Evolutionary conservation across 2,888 invertebrate species (phyloP).

Genomic region (Venusia cambrica): DNA sequence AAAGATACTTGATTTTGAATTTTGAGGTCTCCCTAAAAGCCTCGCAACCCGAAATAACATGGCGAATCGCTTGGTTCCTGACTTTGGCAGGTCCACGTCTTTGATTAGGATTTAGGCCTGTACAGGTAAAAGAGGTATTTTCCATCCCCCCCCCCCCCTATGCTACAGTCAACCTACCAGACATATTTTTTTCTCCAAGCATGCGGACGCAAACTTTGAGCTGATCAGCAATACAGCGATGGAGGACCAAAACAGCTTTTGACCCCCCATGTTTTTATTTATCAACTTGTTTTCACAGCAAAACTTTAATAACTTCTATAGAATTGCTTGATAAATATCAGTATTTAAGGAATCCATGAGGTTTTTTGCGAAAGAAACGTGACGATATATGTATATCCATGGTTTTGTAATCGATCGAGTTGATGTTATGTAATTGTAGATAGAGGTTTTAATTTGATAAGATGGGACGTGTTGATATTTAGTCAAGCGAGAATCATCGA

Average conservation of each 20-base stretch:
- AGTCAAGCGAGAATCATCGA: too few relatives aligned
- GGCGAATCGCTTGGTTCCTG: too few relatives aligned
- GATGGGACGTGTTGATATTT: slow-evolving; percentile 40
- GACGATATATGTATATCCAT: slow-evolving; percentile 25
- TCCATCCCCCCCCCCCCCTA: too few relatives aligned
- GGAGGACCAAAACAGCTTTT: slow-evolving; percentile 61
- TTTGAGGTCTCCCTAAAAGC: too few relatives aligned
- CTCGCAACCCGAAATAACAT: too few relatives aligned
- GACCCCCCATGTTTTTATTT: slow-evolving; percentile 53
- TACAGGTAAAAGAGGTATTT: too few relatives aligned
- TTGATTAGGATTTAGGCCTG: too few relatives aligned
- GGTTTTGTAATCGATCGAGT: slow-evolving; percentile 19
- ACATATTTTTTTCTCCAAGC: slow-evolving; percentile 61
- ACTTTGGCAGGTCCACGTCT: too few relatives aligned
- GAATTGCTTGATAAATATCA: slow-evolving; percentile 9
- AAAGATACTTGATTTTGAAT: too few relatives aligned
- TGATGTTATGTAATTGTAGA: slow-evolving; percentile 31
- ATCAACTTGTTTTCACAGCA: slow-evolving; percentile 12
- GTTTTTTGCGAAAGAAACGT: slow-evolving; percentile 35
- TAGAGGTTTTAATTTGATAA: slow-evolving; percentile 25
- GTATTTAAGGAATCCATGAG: slow-evolving; percentile 38
- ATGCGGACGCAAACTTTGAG: slow-evolving; percentile 46
- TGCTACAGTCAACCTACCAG: too few relatives aligned
- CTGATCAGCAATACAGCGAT: slow-evolving; percentile 51
- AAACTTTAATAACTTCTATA: slow-evolving; percentile 16